Evolutionary conservation across 2,888 invertebrate species (phyloP), one percentile per base, ranked within the genome.

Genomic region (Acleris laterana): DNA sequence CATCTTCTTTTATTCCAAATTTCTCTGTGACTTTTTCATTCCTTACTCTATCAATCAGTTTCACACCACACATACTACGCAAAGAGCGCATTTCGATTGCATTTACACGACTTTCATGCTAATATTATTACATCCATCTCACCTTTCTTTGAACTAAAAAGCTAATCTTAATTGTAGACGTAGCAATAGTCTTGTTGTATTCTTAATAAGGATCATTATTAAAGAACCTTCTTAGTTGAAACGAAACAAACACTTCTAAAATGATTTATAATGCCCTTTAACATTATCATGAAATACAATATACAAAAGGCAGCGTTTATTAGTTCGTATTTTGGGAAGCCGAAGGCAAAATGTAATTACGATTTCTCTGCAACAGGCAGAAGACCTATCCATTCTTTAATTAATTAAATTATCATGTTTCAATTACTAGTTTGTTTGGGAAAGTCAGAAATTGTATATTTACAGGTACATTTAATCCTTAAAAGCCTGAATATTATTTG

Each of bases 391-490:
- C 57, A 25, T 44, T 42, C 22, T 46, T n/a, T 22, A 57, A 57
- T 46, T 46, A 46, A 57, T 57, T 57, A 46, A 57, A 46, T 22
- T 28, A 57, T 57, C 44, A 57, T 46, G 57, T 57, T 57, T 13
- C 57, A 46, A 5, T 46, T 25, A 3, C 22, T 42, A 56, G 44
- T 56, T 20, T 3, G 38, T 17, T 17, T 38, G 5, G 32, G 28
- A 32, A 32, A 19, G 53, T 20, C 32, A 38, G 11, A 28, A 52
- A 55, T 19, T 38, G 13, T n/a, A 38, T 38, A 3, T 38, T 38
- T 13, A 38, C 38, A 13, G 38, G 11, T 32, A 11, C 38, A 38
- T 13, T 38, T 32, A 13, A 13, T 32, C 1, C 11, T 3, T 13
- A 3, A 38, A 38, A 38, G 3, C 38, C 38, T 3, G 38, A 38